Evolutionary conservation across 2,113 vertebrate genomes (phyloP), one percentile per base, ranked within the genome.

Genomic region (Gymnogyps californianus): DNA sequence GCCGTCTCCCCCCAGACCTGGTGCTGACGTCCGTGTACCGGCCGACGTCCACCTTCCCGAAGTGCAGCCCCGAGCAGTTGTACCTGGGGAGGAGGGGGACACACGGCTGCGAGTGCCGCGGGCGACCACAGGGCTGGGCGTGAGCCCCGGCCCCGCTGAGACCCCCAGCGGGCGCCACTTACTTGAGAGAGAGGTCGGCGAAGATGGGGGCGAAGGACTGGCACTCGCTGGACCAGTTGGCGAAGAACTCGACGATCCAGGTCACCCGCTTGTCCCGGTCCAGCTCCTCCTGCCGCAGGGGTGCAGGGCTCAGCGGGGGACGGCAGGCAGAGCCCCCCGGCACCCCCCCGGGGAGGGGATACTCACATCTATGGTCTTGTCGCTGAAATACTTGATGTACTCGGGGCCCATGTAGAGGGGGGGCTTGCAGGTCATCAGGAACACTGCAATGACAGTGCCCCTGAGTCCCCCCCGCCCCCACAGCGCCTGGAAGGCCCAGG

Each of bases 211-310:
- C 99, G 2, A 99, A 99, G 8, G 99, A 99, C 93, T 99, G 99
- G 96, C 99, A 99, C 83, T 99, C 99, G 2, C 98, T 98, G 38
- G 99, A 99, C 99, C 99, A 99, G 93, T 99, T 99, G 90, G 99
- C 99, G 5, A 99, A 99, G 96, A 99, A 99, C 96, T 99, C 99
- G 2, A 99, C 98, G 1, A 99, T 98, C 99, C 99, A 99, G 1
- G 98, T 99, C 82, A 99, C 97, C 5, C 99, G 98, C 79, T 97
- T 98, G 97, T 99, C 99, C 49, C 76, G 97, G 83, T 98, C 98
- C 93, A 99, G 97, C 97, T 99, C 99, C 84, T 99, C 99, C 99
- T 99, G 93, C 67, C 95, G 7, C 24, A 49, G 52, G 55, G 11
- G 36, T 3, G 5, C 0, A 4, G 31, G 47, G 81, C n/a, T 96